Evolutionary conservation across 2,797 vertebrate genomes (phyloP).

Genomic region (Oceanodroma leucorhoa): DNA sequence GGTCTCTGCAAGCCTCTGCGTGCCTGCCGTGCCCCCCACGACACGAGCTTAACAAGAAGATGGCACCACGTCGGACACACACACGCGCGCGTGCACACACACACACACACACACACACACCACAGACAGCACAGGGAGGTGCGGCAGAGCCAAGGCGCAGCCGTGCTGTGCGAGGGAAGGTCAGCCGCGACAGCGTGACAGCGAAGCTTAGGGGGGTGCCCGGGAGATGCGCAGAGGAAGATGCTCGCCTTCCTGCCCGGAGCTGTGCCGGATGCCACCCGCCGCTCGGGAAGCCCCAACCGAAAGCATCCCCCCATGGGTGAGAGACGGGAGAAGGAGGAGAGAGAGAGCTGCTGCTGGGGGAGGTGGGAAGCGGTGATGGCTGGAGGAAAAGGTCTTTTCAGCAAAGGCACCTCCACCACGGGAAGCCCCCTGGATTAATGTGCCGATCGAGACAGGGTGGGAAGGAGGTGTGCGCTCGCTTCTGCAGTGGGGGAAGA

Average conservation of each 20-base stretch:
- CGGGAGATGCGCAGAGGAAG: not conserved
- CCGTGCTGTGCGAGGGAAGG: not conserved
- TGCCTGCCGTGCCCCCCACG: not conserved
- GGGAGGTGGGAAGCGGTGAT: not conserved
- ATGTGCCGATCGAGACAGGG: not conserved
- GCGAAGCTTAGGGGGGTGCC: not conserved
- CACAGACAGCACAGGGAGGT: not conserved
- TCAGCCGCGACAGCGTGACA: not conserved
- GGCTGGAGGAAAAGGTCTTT: not conserved
- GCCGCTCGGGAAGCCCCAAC: not conserved
- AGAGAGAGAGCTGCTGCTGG: slow-evolving; percentile 10
- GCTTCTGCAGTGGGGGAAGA: not conserved
- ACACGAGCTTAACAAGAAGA: not conserved
- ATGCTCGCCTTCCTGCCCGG: not conserved
- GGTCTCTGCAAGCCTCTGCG: not conserved
- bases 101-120: not conserved
- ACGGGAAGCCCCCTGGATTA: not conserved
- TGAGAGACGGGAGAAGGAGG: not conserved
- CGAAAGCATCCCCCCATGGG: not conserved
- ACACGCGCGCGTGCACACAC: not conserved
- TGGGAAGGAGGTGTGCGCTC: not conserved
- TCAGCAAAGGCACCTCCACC: not conserved
- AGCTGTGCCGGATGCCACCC: not conserved
- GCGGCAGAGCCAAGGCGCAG: not conserved
- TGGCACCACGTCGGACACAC: not conserved